A percentile compares a stretch with the other conserved stretches of the same genome.
Conservation (phyloP, 1,140 invertebrate species). For the Apis dorsata region DNA sequence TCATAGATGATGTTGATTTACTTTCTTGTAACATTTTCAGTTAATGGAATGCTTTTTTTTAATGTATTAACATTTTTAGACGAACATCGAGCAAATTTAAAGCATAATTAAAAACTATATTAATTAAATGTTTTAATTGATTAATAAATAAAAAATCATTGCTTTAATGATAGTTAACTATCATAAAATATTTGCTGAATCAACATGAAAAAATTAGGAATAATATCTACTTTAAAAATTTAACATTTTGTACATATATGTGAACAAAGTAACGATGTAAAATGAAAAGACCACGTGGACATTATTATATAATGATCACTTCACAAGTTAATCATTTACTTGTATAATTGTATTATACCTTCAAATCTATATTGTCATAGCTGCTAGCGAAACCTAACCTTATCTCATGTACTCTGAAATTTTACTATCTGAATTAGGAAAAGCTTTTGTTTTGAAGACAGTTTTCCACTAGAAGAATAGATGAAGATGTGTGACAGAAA, state of each 20-base stretch:
- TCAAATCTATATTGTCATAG: background rate
- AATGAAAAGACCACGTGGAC: conserved; percentile 1
- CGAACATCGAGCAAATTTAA: background rate
- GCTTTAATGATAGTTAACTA: background rate
- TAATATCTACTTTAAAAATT: conserved; percentile 5
- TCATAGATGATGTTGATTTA: background rate
- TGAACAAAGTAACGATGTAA: background rate
- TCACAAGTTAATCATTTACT: conserved; percentile 10
- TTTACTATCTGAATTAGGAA: conserved; percentile 10
- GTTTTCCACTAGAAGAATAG: conserved; percentile 39
- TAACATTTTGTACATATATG: background rate
- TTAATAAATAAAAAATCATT: background rate
- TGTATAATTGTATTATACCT: background rate
- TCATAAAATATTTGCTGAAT: background rate
- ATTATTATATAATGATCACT: conserved; percentile 21
- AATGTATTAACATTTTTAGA: conserved; percentile 1
- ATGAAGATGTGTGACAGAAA: conserved; percentile 27
- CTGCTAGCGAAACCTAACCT: conserved; percentile 34
- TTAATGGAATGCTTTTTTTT: background rate
- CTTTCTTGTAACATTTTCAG: conserved; percentile 39
- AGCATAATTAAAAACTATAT: too few relatives aligned
- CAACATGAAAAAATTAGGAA: background rate
- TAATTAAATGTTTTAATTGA: conserved; percentile 22
- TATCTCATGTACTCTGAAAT: background rate
- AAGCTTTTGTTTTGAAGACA: conserved; percentile 27